A percentile compares a stretch with the other conserved stretches of the same genome.
Conservation (phyloP, 1,140 invertebrate genomes). For the Listronotus oregonensis region DNA sequence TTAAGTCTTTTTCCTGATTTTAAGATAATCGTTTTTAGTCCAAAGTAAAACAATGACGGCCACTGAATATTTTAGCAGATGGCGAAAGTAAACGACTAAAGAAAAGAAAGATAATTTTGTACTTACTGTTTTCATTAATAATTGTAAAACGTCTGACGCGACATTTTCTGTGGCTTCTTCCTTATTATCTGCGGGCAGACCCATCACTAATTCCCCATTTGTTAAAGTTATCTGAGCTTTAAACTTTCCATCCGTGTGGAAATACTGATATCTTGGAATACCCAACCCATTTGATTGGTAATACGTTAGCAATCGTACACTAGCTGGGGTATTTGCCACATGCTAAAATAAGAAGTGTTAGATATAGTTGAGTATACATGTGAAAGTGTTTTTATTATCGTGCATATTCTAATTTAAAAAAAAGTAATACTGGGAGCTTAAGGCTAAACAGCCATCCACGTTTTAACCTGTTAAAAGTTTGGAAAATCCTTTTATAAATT, state of each 20-base stretch:
- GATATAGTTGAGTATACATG: too few species aligned
- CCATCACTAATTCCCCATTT: conserved; percentile 50
- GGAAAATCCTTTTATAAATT: not conserved
- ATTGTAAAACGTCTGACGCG: conserved; percentile 53
- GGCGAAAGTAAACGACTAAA: conserved; percentile 24
- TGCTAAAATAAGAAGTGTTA: conserved; percentile 1
- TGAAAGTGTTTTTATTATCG: too few species aligned
- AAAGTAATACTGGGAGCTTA: conserved; percentile 28
- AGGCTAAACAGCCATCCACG: conserved; percentile 2
- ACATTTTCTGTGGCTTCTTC: conserved; percentile 57
- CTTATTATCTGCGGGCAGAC: conserved; percentile 51
- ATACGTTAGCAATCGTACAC: conserved; percentile 53
- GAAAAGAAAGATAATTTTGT: conserved; percentile 4
- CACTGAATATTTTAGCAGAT: conserved; percentile 44
- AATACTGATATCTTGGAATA: conserved; percentile 57
- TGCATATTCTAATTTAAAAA: too few species aligned
- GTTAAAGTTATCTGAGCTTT: conserved; percentile 55
- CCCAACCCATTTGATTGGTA: conserved; percentile 54
- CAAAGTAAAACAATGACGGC: conserved; percentile 14
- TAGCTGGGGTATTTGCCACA: conserved; percentile 41
- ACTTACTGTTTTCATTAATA: conserved; percentile 38
- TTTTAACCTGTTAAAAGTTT: too few species aligned
- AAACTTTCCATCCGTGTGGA: conserved; percentile 45
- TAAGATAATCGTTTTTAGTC: too few species aligned
- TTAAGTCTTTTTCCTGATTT: too few species aligned